A percentile compares a stretch with the other conserved stretches of the same genome.
Conservation (phyloP, 2,113 vertebrate genomes). For the Petromus typicus region DNA sequence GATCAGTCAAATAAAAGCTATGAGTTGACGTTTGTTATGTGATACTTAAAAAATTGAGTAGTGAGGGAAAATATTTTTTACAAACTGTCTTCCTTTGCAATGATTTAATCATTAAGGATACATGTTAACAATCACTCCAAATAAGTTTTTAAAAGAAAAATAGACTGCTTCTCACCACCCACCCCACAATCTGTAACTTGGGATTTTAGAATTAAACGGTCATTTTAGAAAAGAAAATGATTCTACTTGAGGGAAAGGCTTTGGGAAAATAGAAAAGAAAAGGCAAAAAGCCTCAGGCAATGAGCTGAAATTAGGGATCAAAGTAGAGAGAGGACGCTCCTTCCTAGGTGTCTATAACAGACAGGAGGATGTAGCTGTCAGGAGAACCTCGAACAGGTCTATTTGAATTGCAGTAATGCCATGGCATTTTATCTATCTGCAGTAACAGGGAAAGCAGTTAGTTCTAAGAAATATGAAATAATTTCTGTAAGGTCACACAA, state of each 20-base stretch:
- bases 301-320: not conserved
- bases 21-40: conserved; percentile 65
- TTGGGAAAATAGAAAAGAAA: not conserved
- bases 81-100: conserved; percentile 58
- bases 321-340: not conserved
- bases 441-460: not conserved
- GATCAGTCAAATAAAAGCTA: conserved; percentile 81
- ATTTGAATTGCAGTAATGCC: not conserved
- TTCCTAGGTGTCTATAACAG: not conserved
- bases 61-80: conserved; percentile 71
- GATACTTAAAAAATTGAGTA: conserved; percentile 43
- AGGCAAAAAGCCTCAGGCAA: not conserved
- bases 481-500: not conserved
- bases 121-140: conserved; percentile 74
- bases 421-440: not conserved
- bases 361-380: not conserved
- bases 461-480: not conserved
- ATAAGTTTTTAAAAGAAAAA: conserved; percentile 69
- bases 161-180: conserved; percentile 62
- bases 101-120: conserved; percentile 81
- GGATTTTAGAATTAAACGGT: conserved; percentile 64
- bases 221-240: not conserved
- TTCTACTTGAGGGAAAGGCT: not conserved
- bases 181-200: conserved; percentile 67
- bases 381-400: not conserved